Evolutionary conservation across 2,797 vertebrate genomes (phyloP).

Genomic region (Molossus alvarezi): DNA sequence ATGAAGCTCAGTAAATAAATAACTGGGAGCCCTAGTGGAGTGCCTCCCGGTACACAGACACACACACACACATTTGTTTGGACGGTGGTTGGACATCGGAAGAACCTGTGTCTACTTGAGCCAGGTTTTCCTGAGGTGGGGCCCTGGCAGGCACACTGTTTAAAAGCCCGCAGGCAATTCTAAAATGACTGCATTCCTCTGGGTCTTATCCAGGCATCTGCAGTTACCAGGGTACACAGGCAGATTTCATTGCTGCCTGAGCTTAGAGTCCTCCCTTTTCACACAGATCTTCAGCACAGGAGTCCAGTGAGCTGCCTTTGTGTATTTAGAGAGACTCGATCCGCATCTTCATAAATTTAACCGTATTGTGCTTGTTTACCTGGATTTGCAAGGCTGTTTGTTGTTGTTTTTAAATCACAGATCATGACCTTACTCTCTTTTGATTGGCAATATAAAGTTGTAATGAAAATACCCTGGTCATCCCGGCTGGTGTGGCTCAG

Average conservation of each 20-base stretch:
- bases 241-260: background rate
- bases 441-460: background rate
- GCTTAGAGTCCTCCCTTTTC: background rate
- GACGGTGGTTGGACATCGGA: background rate
- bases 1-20: background rate
- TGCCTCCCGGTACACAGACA: background rate
- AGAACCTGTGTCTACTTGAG: background rate
- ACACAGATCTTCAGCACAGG: background rate
- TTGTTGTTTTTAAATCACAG: background rate
- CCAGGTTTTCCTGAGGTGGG: background rate
- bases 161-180: background rate
- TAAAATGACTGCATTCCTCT: background rate
- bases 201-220: background rate
- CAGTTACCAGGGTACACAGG: background rate
- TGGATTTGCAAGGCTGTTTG: background rate
- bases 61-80: background rate
- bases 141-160: background rate
- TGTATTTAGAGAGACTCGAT: background rate
- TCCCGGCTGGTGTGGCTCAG: no score
- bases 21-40: background rate
- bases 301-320: background rate
- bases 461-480: background rate
- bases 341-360: background rate
- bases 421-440: background rate
- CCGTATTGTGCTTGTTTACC: background rate